A percentile compares a stretch with the other conserved stretches of the same genome.
These are phyloP conservation scores for Volucella zonaria DNA, from an alignment of 2,888 invertebrate species.

Conservation along the genomic window DNA sequence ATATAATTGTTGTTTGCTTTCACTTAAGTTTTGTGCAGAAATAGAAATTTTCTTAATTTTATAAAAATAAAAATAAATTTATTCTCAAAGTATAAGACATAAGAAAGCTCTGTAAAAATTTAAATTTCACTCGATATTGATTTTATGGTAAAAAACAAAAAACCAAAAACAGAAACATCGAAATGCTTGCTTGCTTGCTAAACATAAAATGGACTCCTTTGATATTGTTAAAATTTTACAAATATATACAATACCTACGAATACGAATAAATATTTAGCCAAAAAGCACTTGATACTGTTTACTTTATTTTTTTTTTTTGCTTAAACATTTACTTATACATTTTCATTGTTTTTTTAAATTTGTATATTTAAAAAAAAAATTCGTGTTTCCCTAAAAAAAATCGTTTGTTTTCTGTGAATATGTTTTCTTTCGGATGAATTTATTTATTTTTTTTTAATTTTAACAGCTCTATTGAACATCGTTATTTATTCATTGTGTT, in stretches of 20 bases:
- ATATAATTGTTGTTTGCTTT: constrained; percentile 8
- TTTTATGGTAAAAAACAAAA: constrained; percentile 17
- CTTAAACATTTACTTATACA: constrained; percentile 50
- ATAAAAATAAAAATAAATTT: not conserved
- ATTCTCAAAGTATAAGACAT: not conserved
- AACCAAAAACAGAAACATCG: constrained; percentile 1
- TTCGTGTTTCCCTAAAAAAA: constrained; percentile 64
- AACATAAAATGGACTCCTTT: constrained; percentile 64
- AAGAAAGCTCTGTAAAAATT: constrained; percentile 17
- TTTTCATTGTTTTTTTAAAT: constrained; percentile 34
- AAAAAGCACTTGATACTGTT: constrained; percentile 54
- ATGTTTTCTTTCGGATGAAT: constrained; percentile 28
- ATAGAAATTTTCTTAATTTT: constrained; percentile 10
- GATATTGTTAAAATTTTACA: not conserved
- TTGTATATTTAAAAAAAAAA: constrained; percentile 43
- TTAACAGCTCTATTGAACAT: not conserved
- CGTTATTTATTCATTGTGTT: constrained; percentile 37
- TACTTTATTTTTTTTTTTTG: constrained; percentile 30
- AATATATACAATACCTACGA: no score
- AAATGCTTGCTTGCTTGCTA: constrained; percentile 42
- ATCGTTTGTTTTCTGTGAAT: constrained; percentile 39
- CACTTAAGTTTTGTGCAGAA: constrained; percentile 46
- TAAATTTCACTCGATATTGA: constrained; percentile 41
- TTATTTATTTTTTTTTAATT: not conserved
- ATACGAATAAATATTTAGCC: constrained; percentile 42